phyloP scores from a whole-genome alignment of 2,888 invertebrate genomes.

The Eremobia ochroleuca region DNA sequence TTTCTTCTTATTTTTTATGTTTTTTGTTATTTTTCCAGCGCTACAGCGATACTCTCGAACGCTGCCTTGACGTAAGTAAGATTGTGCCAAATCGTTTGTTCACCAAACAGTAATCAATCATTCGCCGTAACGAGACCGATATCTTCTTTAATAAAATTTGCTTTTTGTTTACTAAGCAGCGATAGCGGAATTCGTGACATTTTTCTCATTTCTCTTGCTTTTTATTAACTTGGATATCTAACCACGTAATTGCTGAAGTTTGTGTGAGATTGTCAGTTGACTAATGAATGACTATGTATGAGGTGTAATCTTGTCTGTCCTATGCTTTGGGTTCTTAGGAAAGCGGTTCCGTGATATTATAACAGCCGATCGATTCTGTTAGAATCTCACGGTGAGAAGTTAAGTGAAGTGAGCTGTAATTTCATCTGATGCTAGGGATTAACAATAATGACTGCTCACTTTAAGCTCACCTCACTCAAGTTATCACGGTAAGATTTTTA shows the following conservation, averaged over 20 bases:
- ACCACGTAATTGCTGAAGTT: slow-evolving; percentile 38
- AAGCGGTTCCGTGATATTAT: background rate
- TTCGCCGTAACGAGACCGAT: slow-evolving; percentile 67
- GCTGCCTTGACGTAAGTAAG: slow-evolving; percentile 85
- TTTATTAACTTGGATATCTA: slow-evolving; percentile 43
- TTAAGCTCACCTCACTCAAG: too few relatives aligned
- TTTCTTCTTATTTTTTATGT: slow-evolving; percentile 6
- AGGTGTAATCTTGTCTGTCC: background rate
- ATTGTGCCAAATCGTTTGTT: slow-evolving; percentile 81
- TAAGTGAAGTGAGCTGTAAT: too few relatives aligned
- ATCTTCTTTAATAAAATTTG: slow-evolving; percentile 71
- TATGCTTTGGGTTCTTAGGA: background rate
- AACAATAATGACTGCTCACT: too few relatives aligned
- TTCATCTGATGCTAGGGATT: too few relatives aligned
- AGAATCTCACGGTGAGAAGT: too few relatives aligned
- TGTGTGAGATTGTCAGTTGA: slow-evolving; percentile 17
- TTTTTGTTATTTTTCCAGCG: slow-evolving; percentile 65
- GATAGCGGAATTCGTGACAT: slow-evolving; percentile 47
- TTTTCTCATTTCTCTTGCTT: slow-evolving; percentile 55
- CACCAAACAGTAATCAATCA: slow-evolving; percentile 85
- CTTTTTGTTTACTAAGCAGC: slow-evolving; percentile 60
- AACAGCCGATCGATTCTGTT: too few relatives aligned
- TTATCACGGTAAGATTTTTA: too few relatives aligned
- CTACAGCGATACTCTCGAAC: slow-evolving; percentile 74
- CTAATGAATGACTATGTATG: slow-evolving; percentile 20